Evolutionary conservation across 2,888 invertebrate genomes (phyloP), one percentile per base, ranked within the genome.

Genomic region (Apamea sordens): DNA sequence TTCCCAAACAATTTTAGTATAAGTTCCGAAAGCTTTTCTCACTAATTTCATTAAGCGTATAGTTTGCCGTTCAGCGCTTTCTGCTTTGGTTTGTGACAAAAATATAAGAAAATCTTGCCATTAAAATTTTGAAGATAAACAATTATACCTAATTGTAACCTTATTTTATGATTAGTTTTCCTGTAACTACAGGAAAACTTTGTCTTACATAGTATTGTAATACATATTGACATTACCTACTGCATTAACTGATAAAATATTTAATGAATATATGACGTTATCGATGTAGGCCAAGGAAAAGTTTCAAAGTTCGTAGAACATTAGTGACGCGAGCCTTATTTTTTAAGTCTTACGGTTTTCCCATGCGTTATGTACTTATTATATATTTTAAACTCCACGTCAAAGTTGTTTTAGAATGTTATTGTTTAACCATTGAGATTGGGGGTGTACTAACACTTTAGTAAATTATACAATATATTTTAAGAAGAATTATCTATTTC

Each of bases 271-370:
- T n/a, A n/a, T 32, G 11, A 32, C 41, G 68, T 69, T 86, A 86
- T 78, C 70, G 36, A 73, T 82, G 64, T 73, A 63, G 83, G 76
- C 28, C 83, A 80, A 78, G 76, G 76, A 75, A 68, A 15, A n/a
- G 67, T 74, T 73, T 53, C 10, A 44, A 63, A 59, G 67, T 82
- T 68, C 67, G n/a, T 64, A 59, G 41, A 80, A 76, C 18, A 24
- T 41, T 56, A 5, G 63, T 83, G 63, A 85, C 77, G 73, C 41
- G 53, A n/a, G 50, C 28, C 56, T 80, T 73, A 44, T 61, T 69
- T 71, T 77, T 50, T 59, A 50, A 18, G 64, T 50, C n/a, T 68
- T 10, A 53, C 32, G 63, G 65, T 65, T 81, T 85, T 69, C 15
- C 64, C 69, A 6, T 64, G n/a, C 8, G 24, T 10, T 50, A 56